A percentile compares a stretch with the other conserved stretches of the same genome.
phyloP scores from a whole-genome alignment of 2,888 invertebrate species.

The Teinopalpus imperialis region DNA sequence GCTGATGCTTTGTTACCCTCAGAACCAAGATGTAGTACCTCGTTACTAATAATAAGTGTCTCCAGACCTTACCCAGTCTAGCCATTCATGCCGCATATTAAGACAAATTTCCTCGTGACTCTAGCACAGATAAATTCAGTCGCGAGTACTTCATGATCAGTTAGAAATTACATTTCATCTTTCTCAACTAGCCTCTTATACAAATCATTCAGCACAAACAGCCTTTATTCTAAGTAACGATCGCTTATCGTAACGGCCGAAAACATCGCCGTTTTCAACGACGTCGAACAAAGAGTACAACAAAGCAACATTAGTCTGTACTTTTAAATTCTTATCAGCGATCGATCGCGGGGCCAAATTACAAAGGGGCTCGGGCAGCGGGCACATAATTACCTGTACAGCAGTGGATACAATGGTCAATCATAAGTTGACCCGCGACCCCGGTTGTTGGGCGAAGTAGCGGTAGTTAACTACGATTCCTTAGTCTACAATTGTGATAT shows the following conservation, averaged over 20 bases:
- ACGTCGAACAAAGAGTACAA: constrained; percentile 26
- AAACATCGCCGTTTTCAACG: constrained; percentile 17
- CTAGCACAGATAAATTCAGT: too few species aligned
- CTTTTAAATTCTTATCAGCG: constrained; percentile 38
- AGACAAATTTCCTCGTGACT: too few species aligned
- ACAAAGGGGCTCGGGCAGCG: constrained; percentile 31
- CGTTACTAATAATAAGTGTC: too few species aligned
- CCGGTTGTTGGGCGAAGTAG: neutral
- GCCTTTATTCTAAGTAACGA: neutral
- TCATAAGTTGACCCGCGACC: constrained; percentile 19
- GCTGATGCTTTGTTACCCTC: too few species aligned
- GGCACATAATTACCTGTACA: constrained; percentile 17
- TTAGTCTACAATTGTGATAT: too few species aligned
- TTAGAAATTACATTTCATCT: too few species aligned
- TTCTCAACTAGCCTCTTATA: neutral
- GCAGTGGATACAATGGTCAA: constrained; percentile 17
- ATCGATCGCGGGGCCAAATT: constrained; percentile 35
- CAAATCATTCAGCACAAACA: constrained; percentile 6
- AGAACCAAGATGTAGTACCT: too few species aligned
- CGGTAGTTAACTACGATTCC: too few species aligned
- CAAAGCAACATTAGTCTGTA: constrained; percentile 35
- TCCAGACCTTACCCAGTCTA: too few species aligned
- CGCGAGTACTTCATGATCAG: too few species aligned
- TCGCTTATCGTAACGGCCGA: constrained; percentile 3
- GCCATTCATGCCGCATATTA: too few species aligned